Base-by-base conservation (phyloP, 30 jellyfish, hydroid and myxozoan species). In the Hydractinia symbiolongicarpus region DNA sequence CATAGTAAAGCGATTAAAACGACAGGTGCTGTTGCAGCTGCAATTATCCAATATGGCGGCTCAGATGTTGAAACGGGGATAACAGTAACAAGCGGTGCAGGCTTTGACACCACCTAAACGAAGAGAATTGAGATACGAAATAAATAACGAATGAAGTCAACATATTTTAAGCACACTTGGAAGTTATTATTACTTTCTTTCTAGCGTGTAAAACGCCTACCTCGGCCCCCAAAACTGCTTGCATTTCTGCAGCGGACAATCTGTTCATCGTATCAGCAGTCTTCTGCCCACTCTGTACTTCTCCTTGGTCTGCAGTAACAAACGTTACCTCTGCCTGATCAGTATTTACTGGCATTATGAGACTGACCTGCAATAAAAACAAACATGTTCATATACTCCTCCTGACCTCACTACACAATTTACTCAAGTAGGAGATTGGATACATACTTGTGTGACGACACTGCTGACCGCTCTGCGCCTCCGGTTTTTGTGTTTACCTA, bases 391-490 rank as follows among this genome's bases (percentile, higher is more conserved):
- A 30, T 1, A 0, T 53, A 76, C 4, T 49, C n/a, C n/a, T n/a
- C 1, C 15, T 11, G 11, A 4, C 15, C 76, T 9, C 30, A 68
- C 16, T n/a, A 21, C 79, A 11, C 13, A 11, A 11, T 2, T 2
- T 30, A 30, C 44, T 30, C 44, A 30, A 30, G 44, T 30, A 30
- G 2, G 2, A 30, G 44, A 30, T 30, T 30, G 2, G 44, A 30
- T 8, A 70, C 88, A 72, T 64, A 87, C 95, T 78, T 83, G 75
- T n/a, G 95, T 77, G 1, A 91, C 61, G 15, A 91, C 95, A 81
- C 97, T 91, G 57, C 96, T 89, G 7, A 73, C 9, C 15, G 97
- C 97, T 67, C 97, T 56, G 5, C 96, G 88, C 58, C 73, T 81
- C 21, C 97, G 77, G n/a, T 78, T 80, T 52, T 70, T 83, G 30